Evolutionary conservation across 2,113 vertebrate genomes (phyloP).

Genomic region (Corythoichthys haematopterus): DNA sequence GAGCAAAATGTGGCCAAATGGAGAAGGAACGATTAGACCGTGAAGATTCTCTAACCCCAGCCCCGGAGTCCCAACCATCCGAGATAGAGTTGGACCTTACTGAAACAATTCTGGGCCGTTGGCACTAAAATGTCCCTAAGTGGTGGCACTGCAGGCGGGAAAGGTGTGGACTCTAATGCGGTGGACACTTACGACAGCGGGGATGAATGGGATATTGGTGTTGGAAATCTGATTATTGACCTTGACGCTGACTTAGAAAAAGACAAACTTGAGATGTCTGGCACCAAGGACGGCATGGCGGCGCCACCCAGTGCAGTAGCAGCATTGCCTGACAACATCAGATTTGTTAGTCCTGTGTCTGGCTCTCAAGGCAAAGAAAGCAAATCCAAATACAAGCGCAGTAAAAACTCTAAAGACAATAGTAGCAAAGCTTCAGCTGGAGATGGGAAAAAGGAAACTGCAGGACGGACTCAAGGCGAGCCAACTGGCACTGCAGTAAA

Average conservation of each 20-base stretch:
- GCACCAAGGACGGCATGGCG: conserved; percentile 91
- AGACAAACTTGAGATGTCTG: conserved; percentile 99
- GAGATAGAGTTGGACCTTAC: conserved; percentile 74
- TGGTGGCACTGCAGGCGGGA: conserved; percentile 99
- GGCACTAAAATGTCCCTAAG: conserved; percentile 99
- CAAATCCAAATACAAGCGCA: conserved; percentile 99
- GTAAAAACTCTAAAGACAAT: conserved; percentile 95
- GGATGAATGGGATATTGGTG: conserved; percentile 99
- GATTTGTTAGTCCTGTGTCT: conserved; percentile 95
- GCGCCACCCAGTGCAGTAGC: conserved; percentile 89
- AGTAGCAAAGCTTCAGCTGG: conserved; percentile 83
- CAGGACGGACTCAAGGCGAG: conserved; percentile 85
- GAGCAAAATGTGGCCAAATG: conserved; percentile 88
- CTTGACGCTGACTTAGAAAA: conserved; percentile 99
- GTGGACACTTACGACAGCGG: conserved; percentile 99
- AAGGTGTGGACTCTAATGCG: conserved; percentile 99
- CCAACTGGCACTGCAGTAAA: conserved; percentile 69
- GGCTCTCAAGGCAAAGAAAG: conserved; percentile 95
- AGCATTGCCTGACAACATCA: conserved; percentile 94
- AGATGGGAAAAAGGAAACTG: conserved; percentile 88
- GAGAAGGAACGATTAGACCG: conserved; percentile 81
- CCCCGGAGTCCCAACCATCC: conserved; percentile 69
- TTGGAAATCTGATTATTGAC: conserved; percentile 99
- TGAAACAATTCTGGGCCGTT: conserved; percentile 82
- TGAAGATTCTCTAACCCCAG: conserved; percentile 75